Conservation (phyloP, 2,888 invertebrate species). For the Bruchidius siliquastri region DNA sequence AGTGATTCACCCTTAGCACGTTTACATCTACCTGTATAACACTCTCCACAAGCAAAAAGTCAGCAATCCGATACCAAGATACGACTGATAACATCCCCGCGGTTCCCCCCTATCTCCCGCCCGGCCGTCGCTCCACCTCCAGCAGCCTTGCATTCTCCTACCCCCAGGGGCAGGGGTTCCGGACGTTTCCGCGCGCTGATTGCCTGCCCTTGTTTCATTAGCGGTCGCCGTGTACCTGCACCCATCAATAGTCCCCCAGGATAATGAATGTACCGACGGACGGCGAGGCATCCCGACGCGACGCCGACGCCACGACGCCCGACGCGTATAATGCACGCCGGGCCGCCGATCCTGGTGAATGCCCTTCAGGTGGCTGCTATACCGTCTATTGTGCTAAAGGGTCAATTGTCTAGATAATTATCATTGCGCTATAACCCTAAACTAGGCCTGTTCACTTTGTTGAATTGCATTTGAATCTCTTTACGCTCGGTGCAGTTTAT, state of each 20-base stretch:
- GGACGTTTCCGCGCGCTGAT: constrained; percentile 34
- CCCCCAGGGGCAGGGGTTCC: constrained; percentile 22
- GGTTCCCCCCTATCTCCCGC: neutral
- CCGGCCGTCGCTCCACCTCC: neutral
- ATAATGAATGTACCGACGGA: neutral
- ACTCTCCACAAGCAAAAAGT: no score
- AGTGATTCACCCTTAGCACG: no score
- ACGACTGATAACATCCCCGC: no score
- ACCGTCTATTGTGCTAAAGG: neutral
- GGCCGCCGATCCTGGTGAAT: neutral
- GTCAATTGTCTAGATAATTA: neutral
- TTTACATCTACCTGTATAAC: no score
- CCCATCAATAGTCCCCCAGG: constrained; percentile 17
- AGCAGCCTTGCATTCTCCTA: neutral
- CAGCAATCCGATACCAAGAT: no score
- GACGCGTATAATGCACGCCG: neutral
- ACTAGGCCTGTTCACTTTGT: neutral
- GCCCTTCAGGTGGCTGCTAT: neutral
- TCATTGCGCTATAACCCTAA: neutral
- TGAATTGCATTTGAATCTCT: neutral
- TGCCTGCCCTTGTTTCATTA: constrained; percentile 48
- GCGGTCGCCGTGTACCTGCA: constrained; percentile 21
- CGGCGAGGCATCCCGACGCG: neutral
- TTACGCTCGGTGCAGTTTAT: no score
- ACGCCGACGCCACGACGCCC: neutral